Percentiles rank a stretch among this genome's conserved stretches.
Conservation (phyloP, 2,888 invertebrate species). For the Zaprionus bogoriensis region DNA sequence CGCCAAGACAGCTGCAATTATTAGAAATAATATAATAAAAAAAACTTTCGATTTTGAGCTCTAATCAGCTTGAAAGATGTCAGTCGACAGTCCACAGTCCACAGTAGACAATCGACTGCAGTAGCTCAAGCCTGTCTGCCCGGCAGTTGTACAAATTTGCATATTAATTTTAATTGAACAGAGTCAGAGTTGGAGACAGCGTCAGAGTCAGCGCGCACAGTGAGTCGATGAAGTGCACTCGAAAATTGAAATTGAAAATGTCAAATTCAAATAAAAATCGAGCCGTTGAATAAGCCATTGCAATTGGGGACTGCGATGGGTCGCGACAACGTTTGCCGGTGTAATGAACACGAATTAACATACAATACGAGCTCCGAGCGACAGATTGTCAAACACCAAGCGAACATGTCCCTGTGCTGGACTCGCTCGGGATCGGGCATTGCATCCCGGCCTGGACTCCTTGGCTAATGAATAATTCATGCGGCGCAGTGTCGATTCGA, state of each 20-base stretch:
- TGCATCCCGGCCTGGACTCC: too few species aligned
- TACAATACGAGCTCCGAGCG: slow-evolving; percentile 49
- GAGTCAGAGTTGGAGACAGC: too few species aligned
- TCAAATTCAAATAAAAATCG: slow-evolving; percentile 54
- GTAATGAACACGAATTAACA: slow-evolving; percentile 65
- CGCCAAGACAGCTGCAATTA: slow-evolving; percentile 25
- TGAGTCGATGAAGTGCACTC: slow-evolving; percentile 4
- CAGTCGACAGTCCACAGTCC: slow-evolving; percentile 18
- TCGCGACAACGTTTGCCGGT: slow-evolving; percentile 24
- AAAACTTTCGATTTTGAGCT: slow-evolving; percentile 28
- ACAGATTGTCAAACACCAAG: slow-evolving; percentile 62
- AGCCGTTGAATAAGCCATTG: slow-evolving; percentile 51
- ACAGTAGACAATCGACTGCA: neutral
- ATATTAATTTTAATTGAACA: slow-evolving; percentile 75
- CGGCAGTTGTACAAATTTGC: slow-evolving; percentile 57
- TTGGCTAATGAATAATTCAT: slow-evolving; percentile 49
- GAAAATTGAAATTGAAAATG: slow-evolving; percentile 65
- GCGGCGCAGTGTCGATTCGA: slow-evolving; percentile 1
- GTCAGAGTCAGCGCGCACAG: too few species aligned
- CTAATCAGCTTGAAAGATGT: slow-evolving; percentile 63
- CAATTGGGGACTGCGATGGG: slow-evolving; percentile 51
- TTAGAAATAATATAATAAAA: slow-evolving; percentile 15
- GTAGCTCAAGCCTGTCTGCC: slow-evolving; percentile 1
- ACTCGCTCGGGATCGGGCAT: slow-evolving; percentile 1
- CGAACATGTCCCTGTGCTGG: slow-evolving; percentile 11